A percentile compares a stretch with the other conserved stretches of the same genome.
Conservation (phyloP, 2,797 vertebrate genomes). For the Lophius americanus region DNA sequence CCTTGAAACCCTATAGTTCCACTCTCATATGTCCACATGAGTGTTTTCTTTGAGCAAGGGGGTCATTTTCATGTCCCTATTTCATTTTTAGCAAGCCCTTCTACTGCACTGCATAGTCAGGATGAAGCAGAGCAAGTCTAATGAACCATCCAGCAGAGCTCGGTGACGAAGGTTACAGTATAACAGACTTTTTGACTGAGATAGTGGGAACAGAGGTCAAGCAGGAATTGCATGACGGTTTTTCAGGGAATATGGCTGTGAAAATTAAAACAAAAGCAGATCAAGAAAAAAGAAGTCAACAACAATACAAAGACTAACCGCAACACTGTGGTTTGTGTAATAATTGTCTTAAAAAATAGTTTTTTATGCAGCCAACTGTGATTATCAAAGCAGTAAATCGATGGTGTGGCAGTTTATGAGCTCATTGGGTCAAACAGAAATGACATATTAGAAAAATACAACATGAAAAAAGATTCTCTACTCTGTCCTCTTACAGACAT, state of each 20-base stretch:
- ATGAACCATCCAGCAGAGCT: conserved; percentile 41
- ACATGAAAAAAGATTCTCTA: no score
- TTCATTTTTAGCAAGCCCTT: background rate
- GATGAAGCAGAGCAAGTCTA: conserved; percentile 26
- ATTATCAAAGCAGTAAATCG: conserved; percentile 37
- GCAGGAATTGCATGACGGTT: conserved; percentile 30
- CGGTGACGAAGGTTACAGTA: conserved; percentile 53
- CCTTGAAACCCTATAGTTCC: background rate
- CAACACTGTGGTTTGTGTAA: conserved; percentile 47
- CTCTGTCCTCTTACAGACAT: no score
- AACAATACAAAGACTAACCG: conserved; percentile 32
- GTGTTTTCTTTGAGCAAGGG: conserved; percentile 1
- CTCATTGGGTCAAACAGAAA: conserved; percentile 11
- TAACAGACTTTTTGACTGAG: conserved; percentile 28
- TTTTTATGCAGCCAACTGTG: conserved; percentile 47
- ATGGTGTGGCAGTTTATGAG: conserved; percentile 31
- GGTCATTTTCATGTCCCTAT: conserved; percentile 12
- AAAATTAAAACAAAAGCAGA: conserved; percentile 45
- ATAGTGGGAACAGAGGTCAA: conserved; percentile 61
- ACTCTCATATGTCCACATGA: no score
- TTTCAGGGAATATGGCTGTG: conserved; percentile 55
- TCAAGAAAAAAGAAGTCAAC: background rate
- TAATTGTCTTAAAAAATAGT: conserved; percentile 14
- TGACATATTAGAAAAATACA: background rate
- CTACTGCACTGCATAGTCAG: conserved; percentile 3